Evolutionary conservation across 1,140 invertebrate species (phyloP).

Genomic region (Bombus confusus): DNA sequence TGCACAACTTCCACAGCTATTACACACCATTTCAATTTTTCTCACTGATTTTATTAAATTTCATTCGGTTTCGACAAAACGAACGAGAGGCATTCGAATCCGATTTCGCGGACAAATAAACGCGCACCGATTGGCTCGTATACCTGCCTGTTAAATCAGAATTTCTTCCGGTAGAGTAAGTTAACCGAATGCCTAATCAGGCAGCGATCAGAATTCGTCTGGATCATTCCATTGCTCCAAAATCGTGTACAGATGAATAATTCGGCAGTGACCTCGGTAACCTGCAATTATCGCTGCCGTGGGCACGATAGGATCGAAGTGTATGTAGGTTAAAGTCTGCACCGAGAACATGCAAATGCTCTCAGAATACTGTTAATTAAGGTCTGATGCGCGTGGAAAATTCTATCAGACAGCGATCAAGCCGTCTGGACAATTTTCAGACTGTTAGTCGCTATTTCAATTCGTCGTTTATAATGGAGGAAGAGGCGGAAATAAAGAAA

Average conservation of each 20-base stretch:
- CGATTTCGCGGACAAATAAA: neutral
- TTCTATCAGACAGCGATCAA: neutral
- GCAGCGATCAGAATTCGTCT: neutral
- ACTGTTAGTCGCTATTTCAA: neutral
- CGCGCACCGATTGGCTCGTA: neutral
- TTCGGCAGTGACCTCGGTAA: slow-evolving; percentile 12
- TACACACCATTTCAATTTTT: neutral
- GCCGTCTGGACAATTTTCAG: neutral
- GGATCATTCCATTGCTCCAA: neutral
- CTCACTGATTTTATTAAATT: neutral
- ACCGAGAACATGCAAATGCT: slow-evolving; percentile 45
- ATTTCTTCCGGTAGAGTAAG: slow-evolving; percentile 13
- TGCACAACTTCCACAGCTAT: neutral
- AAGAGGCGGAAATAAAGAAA: neutral
- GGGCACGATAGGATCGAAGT: slow-evolving; percentile 2
- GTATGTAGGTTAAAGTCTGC: slow-evolving; percentile 35
- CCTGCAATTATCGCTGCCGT: slow-evolving; percentile 27
- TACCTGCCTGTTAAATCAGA: slow-evolving; percentile 13
- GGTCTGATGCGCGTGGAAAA: slow-evolving; percentile 19
- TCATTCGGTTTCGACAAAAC: neutral
- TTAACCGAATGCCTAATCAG: slow-evolving; percentile 22
- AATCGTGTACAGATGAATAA: slow-evolving; percentile 34
- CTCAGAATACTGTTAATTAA: slow-evolving; percentile 33
- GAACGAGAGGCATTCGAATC: neutral
- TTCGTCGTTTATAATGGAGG: too few species aligned